Evolutionary conservation across 2,113 vertebrate species (phyloP), one percentile per base, ranked within the genome.

Genomic region (Narcine bancroftii): DNA sequence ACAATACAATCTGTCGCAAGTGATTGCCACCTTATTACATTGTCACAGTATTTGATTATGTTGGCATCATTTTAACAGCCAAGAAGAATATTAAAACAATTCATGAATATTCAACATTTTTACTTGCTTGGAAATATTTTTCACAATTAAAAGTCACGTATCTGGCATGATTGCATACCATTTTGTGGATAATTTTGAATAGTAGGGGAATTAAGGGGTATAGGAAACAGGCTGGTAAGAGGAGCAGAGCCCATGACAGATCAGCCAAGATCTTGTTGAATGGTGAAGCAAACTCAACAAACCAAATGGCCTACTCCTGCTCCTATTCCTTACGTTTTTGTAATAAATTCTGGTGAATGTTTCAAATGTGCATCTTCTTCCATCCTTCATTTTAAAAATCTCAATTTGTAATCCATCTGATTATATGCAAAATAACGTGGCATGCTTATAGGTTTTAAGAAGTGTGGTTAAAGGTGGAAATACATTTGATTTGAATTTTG

Each of bases 61-160:
- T 36, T 39, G 13, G 29, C 33, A 36, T 85, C 60, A 87, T 87
- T 60, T 87, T 87, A 83, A 56, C 50, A 87, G 33, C 4, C 29
- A 33, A 13, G 15, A 21, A 60, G 33, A 63, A 60, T 36, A 60
- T 36, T 87, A n/a, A n/a, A 63, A 87, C n/a, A 87, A 36, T 19
- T n/a, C 29, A 36, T 85, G 33, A 60, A 87, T 87, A 87, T 63
- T 87, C 81, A 60, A 87, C 15, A 36, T 60, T 87, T 83, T 87
- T n/a, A 87, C 53, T 85, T 85, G 53, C 15, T 36, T 85, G 53
- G 81, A 33, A 63, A 60, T 33, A 85, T 56, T 36, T 36, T 3
- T 36, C 6, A 13, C 33, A 63, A 60, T 87, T 60, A 87, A n/a
- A 85, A 87, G 29, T 87, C n/a, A 0, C 81, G 60, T 60, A 87